Evolutionary conservation across 2,113 vertebrate genomes (phyloP), one percentile per base, ranked within the genome.

Genomic region (Lophochroa leadbeateri): DNA sequence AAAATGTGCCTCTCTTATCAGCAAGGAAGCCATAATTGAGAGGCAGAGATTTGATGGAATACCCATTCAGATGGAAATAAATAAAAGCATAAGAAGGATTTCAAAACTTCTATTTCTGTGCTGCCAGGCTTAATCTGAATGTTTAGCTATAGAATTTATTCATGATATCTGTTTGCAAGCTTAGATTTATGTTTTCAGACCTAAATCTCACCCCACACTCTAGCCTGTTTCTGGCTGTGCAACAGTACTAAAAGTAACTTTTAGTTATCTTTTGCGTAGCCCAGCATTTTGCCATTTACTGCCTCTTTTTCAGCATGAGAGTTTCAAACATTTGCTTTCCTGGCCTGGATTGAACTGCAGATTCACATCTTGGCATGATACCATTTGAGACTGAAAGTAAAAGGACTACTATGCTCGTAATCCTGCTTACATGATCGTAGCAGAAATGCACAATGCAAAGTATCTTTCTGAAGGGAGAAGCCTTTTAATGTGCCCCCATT

Each of bases 71-170:
- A 81, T 79, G 16, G 65, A 14, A 82, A 90, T 87, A 92, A 95
- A 93, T 76, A 71, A 92, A 94, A 92, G 80, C 65, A 53, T 71
- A 63, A 84, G 52, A 35, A 90, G 44, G 72, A 68, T 93, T 93
- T 96, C 64, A 90, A 89, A 86, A 35, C 52, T 61, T 94, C 60
- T 58, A 0, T 75, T 91, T 91, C 39, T 82, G 28, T 82, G 49
- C 61, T 21, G 13, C 55, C 33, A 58, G 33, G 33, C 55, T 93
- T 94, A 89, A 76, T 91, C 67, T 69, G 67, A 83, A 72, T 57
- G 31, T 92, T 94, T 75, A 91, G 57, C 78, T 92, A 4, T 76
- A 61, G 81, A 92, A 91, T 86, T 94, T 92, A 71, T 92, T 92
- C 49, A 71, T 61, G 9, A 41, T 95, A 63, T 31, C 53, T 85